Evolutionary conservation across 1,140 invertebrate genomes (phyloP), one percentile per base, ranked within the genome.

Genomic region (Homalodisca vitripennis): DNA sequence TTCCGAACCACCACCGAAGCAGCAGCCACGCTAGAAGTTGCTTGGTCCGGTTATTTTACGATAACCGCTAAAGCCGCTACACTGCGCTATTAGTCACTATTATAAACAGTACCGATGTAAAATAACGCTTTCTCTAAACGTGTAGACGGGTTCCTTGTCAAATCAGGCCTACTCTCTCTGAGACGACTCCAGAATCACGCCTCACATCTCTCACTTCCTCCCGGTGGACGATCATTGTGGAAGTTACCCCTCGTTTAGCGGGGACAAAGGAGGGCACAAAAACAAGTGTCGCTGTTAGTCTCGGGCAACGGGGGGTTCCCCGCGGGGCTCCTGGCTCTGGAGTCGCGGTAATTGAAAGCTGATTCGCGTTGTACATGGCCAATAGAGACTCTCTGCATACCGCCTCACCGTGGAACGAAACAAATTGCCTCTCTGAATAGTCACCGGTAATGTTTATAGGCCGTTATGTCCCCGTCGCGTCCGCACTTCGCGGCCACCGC

Each of bases 321-420:
- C 48, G 48, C 3, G 14, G 48, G 48, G 27, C 14, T 6, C 22
- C 24, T 13, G 26, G 55, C 55, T 26, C 14, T 6, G 55, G n/a
- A 10, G 6, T 17, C 34, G 17, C 12, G 3, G 26, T 30, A 60
- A 60, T 60, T 60, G 55, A 60, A 60, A 60, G 22, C 26, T 24
- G 55, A 60, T 60, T 60, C 55, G 55, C 55, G 55, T 60, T 60
- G 29, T 60, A 60, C 55, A 60, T 60, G 55, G 55, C 55, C 55
- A 60, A 60, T 60, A 60, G 55, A 60, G 24, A 6, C 34, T 6
- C 34, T 41, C 55, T 60, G 55, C 55, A 60, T 60, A 60, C 55
- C 55, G 55, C 14, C n/a, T n/a, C n/a, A n/a, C n/a, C 22, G 22
- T 30, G 55, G 26, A 26, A 60, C 55, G 55, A 60, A 60, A 60